phyloP scores from a whole-genome alignment of 2,113 vertebrate genomes.

The Ageneiosus marmoratus region DNA sequence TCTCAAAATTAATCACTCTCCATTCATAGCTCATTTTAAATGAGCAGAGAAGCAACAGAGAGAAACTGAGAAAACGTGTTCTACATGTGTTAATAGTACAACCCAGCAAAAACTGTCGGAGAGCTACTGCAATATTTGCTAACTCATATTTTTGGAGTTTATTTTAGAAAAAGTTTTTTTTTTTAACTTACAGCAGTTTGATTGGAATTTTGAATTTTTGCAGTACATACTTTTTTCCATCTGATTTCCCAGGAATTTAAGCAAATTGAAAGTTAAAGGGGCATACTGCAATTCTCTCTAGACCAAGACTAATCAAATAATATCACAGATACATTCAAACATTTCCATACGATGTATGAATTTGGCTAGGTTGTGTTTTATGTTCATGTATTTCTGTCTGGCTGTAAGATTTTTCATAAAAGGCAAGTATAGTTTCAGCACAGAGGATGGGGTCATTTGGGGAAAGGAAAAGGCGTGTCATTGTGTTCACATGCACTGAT shows the following conservation, averaged over 20 bases:
- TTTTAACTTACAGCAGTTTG: background rate
- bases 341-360: background rate
- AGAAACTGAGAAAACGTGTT: background rate
- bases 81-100: conserved; percentile 2
- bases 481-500: background rate
- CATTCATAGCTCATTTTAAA: conserved; percentile 70
- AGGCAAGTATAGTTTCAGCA: background rate
- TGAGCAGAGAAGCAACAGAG: conserved; percentile 20
- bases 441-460: background rate
- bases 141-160: background rate
- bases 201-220: background rate
- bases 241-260: background rate
- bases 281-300: background rate
- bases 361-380: too few relatives aligned
- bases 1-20: conserved; percentile 72
- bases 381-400: background rate
- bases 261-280: background rate
- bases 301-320: background rate
- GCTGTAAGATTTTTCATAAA: too few relatives aligned
- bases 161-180: background rate
- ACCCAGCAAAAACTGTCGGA: background rate
- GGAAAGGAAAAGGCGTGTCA: background rate
- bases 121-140: background rate
- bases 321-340: too few relatives aligned
- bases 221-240: background rate